A percentile compares a stretch with the other conserved stretches of the same genome.
phyloP scores from a whole-genome alignment of 2,797 vertebrate genomes.

The Phyllotis vaccarum region DNA sequence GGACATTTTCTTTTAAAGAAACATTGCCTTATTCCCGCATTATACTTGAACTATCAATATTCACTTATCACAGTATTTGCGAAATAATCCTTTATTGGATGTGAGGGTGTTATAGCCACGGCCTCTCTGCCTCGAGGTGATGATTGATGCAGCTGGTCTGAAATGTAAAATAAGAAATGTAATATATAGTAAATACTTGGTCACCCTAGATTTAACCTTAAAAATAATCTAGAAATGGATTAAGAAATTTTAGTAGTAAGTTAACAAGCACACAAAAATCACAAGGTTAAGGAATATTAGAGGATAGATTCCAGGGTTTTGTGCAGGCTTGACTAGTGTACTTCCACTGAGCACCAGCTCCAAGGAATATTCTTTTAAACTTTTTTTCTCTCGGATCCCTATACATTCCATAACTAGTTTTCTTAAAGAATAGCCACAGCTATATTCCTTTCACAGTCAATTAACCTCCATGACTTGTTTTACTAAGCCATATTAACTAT shows the following conservation, averaged over 20 bases:
- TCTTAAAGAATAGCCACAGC: slow-evolving; percentile 56
- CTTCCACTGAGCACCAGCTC: too few species aligned
- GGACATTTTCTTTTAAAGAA: not conserved
- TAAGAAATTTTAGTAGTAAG: not conserved
- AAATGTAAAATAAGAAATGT: not conserved
- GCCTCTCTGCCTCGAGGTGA: not conserved
- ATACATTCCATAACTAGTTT: slow-evolving; percentile 44
- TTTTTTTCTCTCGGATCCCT: not conserved
- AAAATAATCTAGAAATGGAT: not conserved
- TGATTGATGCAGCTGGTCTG: not conserved
- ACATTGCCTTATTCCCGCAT: not conserved
- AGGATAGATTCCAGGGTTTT: not conserved
- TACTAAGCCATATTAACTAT: slow-evolving; percentile 70
- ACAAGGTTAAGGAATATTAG: fast-evolving
- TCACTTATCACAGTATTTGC: not conserved
- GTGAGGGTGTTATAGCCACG: too few species aligned
- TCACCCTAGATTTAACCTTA: not conserved
- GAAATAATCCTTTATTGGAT: not conserved
- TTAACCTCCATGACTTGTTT: slow-evolving; percentile 70
- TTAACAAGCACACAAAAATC: not conserved
- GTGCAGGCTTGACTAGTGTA: not conserved
- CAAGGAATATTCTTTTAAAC: not conserved
- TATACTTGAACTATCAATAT: not conserved
- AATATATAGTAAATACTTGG: not conserved
- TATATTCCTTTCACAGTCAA: slow-evolving; percentile 48